Evolutionary conservation across 2,888 invertebrate species (phyloP), one percentile per base, ranked within the genome.

Genomic region (Eurytoma californica): DNA sequence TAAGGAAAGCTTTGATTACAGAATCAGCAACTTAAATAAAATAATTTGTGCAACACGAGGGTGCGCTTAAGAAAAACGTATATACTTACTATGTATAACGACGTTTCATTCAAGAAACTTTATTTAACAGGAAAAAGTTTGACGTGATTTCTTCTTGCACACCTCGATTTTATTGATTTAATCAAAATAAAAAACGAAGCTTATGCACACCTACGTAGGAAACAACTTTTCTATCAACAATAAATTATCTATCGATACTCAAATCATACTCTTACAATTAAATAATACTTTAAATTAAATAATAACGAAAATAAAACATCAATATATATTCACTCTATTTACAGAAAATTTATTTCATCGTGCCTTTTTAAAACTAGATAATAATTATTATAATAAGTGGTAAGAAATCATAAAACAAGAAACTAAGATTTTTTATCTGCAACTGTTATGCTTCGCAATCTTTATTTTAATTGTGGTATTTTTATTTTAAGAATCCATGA

Each of bases 301-400:
- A 74, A 79, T 76, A 79, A 74, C 60, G 47, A 18, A 67, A 18
- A 80, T 78, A 81, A 81, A 82, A 77, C 55, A 51, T 65, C 24
- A 76, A 76, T 86, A 86, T 87, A 87, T 87, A 86, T 85, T 86
- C 86, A 87, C 86, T 89, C 88, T 89, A 88, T 89, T 86, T 90
- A 90, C 89, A 90, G 86, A 85, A 86, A 82, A 84, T 89, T 90
- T 90, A 90, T 90, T 90, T 77, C 53, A 68, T 51, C 39, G 73
- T 76, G 79, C 70, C 72, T 30, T 74, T 79, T 70, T 72, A 80
- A 77, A 81, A 77, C 47, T 79, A 82, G 68, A 66, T 75, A 39
- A 74, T 77, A 72, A 77, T 79, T n/a, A 39, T 39, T 39, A 39
- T 39, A 7, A 74, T 82, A 82, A 63, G 61, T 80, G 72, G 75